Evolutionary conservation across 2,797 vertebrate species (phyloP), one percentile per base, ranked within the genome.

Genomic region (Heteromormyrus szaboi): DNA sequence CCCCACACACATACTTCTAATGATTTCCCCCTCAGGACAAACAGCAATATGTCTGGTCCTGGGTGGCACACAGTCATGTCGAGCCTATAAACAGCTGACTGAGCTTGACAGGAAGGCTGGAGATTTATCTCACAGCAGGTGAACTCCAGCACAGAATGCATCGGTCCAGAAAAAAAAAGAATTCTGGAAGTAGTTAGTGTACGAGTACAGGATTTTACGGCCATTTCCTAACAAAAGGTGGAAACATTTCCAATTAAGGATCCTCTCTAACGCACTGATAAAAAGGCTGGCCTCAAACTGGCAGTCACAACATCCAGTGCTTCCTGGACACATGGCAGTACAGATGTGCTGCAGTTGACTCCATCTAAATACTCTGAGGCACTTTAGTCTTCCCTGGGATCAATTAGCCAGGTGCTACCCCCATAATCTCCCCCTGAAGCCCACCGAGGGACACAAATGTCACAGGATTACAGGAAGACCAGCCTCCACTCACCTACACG

Each of bases 391-490:
- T 88, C 11, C 19, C 29, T 4, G 4, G 51, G 48, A 56, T 88
- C 51, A 83, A 88, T 81, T 88, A 81, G 19, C 72, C 72, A 81
- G 85, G 53, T 56, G 85, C 53, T 29, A 56, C 33, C 86, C 44
- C 72, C 11, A 37, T 59, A 54, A 81, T 44, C 1, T 44, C 48
- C 68, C 44, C 72, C 29, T 4, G 0, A 51, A 33, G 22, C 50
- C 62, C 46, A 29, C 17, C 4, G 17, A 50, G 65, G 62, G 87
- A 83, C 72, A 53, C 68, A 44, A 50, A 53, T 44, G 19, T 72
- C 17, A 7, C 2, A 14, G 68, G 33, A 81, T 9, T 54, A 11
- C 0, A 81, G 87, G 33, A 3, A 51, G 11, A 72, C 62, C 22
- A 25, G 8, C 11, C 41, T 14, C 17, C 25, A 4, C 29, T 83